These are phyloP conservation scores for Nemotelus nigrinus DNA, from an alignment of 2,888 invertebrate genomes.

Conservation along the genomic window DNA sequence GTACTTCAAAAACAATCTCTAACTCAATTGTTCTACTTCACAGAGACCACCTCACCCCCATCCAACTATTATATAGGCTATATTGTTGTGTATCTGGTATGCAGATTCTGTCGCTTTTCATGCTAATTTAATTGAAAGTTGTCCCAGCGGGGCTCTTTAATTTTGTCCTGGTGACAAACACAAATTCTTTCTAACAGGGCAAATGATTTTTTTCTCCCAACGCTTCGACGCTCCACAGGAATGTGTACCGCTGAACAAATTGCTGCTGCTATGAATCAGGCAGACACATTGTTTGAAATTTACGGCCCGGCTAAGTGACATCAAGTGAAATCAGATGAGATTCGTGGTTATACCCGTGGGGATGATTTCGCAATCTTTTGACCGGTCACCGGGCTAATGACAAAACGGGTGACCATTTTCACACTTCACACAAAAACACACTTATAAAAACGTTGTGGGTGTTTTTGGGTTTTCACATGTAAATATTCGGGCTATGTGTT, in stretches of 20 bases:
- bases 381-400: background rate
- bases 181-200: background rate
- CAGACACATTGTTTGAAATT: slow-evolving; percentile 7
- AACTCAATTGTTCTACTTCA: no score
- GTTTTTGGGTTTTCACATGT: background rate
- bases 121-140: slow-evolving; percentile 26
- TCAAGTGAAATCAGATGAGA: slow-evolving; percentile 23
- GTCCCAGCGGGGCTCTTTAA: slow-evolving; percentile 31
- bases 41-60: no score
- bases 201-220: background rate
- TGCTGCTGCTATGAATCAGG: no score
- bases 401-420: slow-evolving; percentile 18
- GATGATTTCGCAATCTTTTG: background rate
- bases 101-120: background rate
- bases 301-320: slow-evolving; percentile 27
- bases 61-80: background rate
- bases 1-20: no score
- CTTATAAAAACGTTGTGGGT: background rate
- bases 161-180: background rate
- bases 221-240: no score
- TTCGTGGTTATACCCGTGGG: background rate
- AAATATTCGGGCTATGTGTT: background rate
- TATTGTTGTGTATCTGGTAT: background rate
- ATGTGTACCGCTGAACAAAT: no score
- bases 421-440: background rate